A percentile compares a stretch with the other conserved stretches of the same genome.
Evolutionary conservation across 53 echinoderm and acorn worm species (phyloP).

Genomic region (Temnopleurus reevesii): DNA sequence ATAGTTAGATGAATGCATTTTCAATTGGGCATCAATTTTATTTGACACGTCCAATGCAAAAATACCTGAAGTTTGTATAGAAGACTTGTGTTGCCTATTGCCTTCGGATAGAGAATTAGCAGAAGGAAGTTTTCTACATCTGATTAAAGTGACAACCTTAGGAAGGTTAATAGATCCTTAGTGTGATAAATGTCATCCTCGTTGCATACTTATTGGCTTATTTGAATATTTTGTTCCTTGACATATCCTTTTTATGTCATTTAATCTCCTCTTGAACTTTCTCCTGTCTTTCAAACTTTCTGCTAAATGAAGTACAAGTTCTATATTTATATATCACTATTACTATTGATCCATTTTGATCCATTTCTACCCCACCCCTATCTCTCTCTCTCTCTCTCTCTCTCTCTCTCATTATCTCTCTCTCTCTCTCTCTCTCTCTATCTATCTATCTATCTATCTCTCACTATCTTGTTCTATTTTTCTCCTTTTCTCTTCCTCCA

Average conservation of each 20-base stretch:
- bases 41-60: not conserved
- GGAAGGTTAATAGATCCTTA: not conserved
- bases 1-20: constrained; percentile 26
- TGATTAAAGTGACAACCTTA: not conserved
- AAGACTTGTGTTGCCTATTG: not conserved
- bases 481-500: not conserved
- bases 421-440: not conserved
- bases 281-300: too few species aligned
- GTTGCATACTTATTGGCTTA: not conserved
- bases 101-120: not conserved
- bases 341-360: too few species aligned
- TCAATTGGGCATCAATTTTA: not conserved
- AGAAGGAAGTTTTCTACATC: not conserved
- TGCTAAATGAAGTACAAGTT: too few species aligned
- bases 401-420: not conserved
- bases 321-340: too few species aligned
- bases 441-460: not conserved
- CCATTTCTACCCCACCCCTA: not conserved
- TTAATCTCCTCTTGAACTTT: not conserved
- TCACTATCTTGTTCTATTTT: not conserved
- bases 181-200: constrained; percentile 8
- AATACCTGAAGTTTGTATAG: not conserved
- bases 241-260: not conserved
- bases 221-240: not conserved
- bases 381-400: not conserved